Percentiles rank a stretch among this genome's conserved stretches.
Evolutionary conservation across 2,888 invertebrate genomes (phyloP).

Genomic region (Drosophila quinaria): DNA sequence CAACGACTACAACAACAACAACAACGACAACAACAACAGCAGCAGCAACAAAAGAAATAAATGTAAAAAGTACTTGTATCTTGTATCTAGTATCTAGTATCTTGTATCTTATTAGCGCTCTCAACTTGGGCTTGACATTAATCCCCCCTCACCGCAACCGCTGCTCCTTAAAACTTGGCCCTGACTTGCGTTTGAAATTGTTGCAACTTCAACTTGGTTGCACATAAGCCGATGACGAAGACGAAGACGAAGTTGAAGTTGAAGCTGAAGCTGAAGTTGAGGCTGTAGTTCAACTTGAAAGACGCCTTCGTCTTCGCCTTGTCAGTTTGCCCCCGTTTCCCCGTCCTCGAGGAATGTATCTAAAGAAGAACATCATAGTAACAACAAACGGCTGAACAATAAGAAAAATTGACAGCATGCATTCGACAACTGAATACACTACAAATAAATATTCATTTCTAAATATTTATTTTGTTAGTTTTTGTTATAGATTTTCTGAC

Average conservation of each 20-base stretch:
- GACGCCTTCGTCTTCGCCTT: constrained; percentile 30
- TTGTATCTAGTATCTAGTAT: constrained; percentile 35
- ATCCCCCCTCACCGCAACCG: constrained; percentile 43
- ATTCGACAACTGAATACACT: constrained; percentile 2
- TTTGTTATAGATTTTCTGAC: too few relatives aligned
- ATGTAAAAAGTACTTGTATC: constrained; percentile 21
- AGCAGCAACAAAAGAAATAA: constrained; percentile 38
- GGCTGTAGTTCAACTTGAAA: constrained; percentile 34
- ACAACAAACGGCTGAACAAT: constrained; percentile 35
- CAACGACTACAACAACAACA: not conserved
- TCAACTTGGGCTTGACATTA: constrained; percentile 69
- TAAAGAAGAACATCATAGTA: constrained; percentile 15
- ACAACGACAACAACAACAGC: constrained; percentile 4
- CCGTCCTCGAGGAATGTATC: constrained; percentile 11
- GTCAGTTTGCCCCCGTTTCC: constrained; percentile 26
- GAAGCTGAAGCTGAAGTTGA: constrained; percentile 30
- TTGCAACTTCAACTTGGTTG: constrained; percentile 68
- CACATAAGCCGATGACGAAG: constrained; percentile 67
- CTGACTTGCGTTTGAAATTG: constrained; percentile 31
- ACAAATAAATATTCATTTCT: not conserved
- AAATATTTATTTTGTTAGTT: too few relatives aligned
- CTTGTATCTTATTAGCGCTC: constrained; percentile 75
- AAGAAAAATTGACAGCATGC: not conserved
- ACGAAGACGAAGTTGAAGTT: constrained; percentile 3
- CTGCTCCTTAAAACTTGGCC: constrained; percentile 19